Percentiles rank a stretch among this genome's conserved stretches.
phyloP scores from a whole-genome alignment of 1,140 invertebrate species.

The Archivesica marissinica region DNA sequence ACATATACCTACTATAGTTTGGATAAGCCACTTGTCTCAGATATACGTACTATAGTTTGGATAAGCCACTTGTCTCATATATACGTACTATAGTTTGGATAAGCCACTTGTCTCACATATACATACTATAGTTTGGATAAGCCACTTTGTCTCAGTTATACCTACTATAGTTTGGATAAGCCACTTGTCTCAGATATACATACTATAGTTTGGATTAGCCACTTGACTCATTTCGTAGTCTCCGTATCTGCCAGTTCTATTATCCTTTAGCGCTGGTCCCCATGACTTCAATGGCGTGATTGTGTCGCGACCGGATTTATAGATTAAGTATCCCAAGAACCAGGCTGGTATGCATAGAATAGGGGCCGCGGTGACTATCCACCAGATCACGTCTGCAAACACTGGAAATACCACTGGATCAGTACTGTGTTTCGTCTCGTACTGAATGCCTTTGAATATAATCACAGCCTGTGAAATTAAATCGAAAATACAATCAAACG shows the following conservation, averaged over 20 bases:
- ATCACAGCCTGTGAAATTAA: conserved; percentile 48
- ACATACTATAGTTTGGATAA: too few species aligned
- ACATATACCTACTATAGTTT: too few species aligned
- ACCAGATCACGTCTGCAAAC: conserved; percentile 56
- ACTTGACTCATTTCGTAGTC: not conserved
- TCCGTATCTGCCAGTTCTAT: conserved; percentile 62
- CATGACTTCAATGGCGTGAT: conserved; percentile 49
- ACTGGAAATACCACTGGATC: conserved; percentile 27
- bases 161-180: too few species aligned
- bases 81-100: too few species aligned
- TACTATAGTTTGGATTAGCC: too few species aligned
- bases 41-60: too few species aligned
- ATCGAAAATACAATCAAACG: too few species aligned
- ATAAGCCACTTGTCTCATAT: too few species aligned
- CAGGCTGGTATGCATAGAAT: conserved; percentile 32
- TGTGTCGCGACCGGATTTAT: not conserved
- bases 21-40: too few species aligned
- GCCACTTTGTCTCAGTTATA: too few species aligned
- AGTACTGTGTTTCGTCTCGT: conserved; percentile 5
- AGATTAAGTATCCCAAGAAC: conserved; percentile 37
- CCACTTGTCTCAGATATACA: too few species aligned
- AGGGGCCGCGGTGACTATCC: conserved; percentile 11
- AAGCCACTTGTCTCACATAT: too few species aligned
- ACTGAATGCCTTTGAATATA: conserved; percentile 49
- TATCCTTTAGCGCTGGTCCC: conserved; percentile 68